A percentile compares a stretch with the other conserved stretches of the same genome.
Evolutionary conservation across 1,140 invertebrate species (phyloP).

Genomic region (Cyclina sinensis): DNA sequence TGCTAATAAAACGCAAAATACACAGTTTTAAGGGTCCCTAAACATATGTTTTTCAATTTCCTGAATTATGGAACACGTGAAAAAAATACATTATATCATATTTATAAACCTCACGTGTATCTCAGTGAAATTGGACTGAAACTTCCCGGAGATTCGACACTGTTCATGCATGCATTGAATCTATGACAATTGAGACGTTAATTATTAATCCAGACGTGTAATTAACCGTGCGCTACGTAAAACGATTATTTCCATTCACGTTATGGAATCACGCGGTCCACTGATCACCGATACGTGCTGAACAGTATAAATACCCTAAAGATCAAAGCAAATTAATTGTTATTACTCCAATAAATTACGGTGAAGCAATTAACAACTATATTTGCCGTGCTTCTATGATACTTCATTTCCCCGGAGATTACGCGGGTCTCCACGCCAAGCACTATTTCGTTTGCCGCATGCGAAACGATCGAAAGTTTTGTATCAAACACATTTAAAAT

Average conservation of each 20-base stretch:
- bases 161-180: neutral
- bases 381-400: neutral
- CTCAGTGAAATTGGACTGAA: too few species aligned
- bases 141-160: too few species aligned
- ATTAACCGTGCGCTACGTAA: neutral
- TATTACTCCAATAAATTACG: neutral
- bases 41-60: too few species aligned
- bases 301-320: neutral
- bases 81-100: too few species aligned
- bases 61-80: too few species aligned
- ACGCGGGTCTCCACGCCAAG: neutral
- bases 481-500: too few species aligned
- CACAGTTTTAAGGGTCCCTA: too few species aligned
- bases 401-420: neutral
- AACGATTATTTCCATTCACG: neutral
- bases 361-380: neutral
- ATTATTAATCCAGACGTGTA: neutral
- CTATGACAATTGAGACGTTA: neutral
- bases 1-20: too few species aligned
- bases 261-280: neutral
- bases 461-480: neutral
- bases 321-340: conserved; percentile 23
- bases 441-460: neutral
- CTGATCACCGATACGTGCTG: neutral
- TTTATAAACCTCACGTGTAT: too few species aligned